Conservation (phyloP, 2,888 invertebrate species). For the Autographa gamma region DNA sequence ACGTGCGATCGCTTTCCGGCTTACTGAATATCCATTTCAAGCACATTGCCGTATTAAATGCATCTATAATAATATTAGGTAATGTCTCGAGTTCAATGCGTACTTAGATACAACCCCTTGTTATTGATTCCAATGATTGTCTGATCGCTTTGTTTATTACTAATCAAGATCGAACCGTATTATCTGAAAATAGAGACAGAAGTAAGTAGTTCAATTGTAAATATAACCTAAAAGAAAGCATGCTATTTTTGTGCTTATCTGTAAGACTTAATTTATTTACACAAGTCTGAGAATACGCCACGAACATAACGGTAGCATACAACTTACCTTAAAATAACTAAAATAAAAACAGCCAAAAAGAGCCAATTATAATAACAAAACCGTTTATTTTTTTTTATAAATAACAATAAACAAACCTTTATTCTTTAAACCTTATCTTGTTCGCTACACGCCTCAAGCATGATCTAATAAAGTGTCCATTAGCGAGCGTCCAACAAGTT, state of each 20-base stretch:
- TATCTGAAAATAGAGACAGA: too few relatives aligned
- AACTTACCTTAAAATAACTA: too few relatives aligned
- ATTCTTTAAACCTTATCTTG: not conserved
- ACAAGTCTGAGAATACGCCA: too few relatives aligned
- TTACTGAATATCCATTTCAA: constrained; percentile 77
- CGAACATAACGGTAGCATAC: too few relatives aligned
- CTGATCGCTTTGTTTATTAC: not conserved
- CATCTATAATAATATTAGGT: constrained; percentile 64
- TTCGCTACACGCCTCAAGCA: not conserved
- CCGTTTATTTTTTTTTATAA: too few relatives aligned
- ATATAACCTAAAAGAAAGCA: too few relatives aligned
- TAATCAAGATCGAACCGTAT: too few relatives aligned
- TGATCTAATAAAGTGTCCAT: constrained; percentile 3
- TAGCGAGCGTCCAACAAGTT: constrained; percentile 6
- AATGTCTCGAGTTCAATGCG: constrained; percentile 47
- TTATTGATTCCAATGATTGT: not conserved
- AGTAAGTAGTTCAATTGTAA: too few relatives aligned
- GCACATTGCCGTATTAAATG: constrained; percentile 71
- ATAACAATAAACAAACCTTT: not conserved
- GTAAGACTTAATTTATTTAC: too few relatives aligned
- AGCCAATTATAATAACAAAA: too few relatives aligned
- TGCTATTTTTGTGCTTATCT: too few relatives aligned
- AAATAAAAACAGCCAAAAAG: too few relatives aligned
- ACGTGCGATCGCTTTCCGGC: constrained; percentile 77
- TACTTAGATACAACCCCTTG: not conserved